Conservation (phyloP, 2,113 vertebrate genomes). For the Myocastor coypus region DNA sequence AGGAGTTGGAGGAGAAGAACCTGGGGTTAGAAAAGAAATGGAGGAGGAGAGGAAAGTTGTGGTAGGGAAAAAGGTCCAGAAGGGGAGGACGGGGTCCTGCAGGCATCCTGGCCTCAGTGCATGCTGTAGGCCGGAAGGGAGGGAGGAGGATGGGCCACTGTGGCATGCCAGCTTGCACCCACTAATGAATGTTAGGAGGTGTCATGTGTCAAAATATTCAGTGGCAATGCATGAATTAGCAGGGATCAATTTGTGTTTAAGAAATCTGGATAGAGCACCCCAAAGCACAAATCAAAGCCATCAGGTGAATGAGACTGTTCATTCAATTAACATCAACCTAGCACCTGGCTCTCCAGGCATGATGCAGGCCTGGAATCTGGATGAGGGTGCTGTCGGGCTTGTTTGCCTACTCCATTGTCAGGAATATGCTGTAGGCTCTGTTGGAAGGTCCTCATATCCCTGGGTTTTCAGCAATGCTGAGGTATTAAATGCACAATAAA, state of each 20-base stretch:
- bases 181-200: conserved; percentile 47
- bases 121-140: not conserved
- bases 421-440: not conserved
- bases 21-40: not conserved
- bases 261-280: conserved; percentile 66
- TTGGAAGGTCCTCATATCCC: not conserved
- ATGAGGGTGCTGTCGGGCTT: fast-evolving
- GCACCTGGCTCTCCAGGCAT: not conserved
- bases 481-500: not conserved
- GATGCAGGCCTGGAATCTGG: not conserved
- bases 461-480: not conserved
- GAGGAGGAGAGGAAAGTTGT: not conserved
- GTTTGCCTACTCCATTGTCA: not conserved
- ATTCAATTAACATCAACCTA: conserved; percentile 39
- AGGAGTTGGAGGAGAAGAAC: not conserved
- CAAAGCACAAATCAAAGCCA: conserved; percentile 70
- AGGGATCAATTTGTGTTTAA: conserved; percentile 70
- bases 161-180: not conserved
- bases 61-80: not conserved
- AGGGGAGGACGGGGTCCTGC: not conserved
- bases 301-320: conserved; percentile 50
- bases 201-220: conserved; percentile 64
- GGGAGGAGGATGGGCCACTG: not conserved
- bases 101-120: not conserved
- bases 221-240: conserved; percentile 65